phyloP scores from a whole-genome alignment of 2,797 vertebrate genomes.

The Pteropus rufus region DNA sequence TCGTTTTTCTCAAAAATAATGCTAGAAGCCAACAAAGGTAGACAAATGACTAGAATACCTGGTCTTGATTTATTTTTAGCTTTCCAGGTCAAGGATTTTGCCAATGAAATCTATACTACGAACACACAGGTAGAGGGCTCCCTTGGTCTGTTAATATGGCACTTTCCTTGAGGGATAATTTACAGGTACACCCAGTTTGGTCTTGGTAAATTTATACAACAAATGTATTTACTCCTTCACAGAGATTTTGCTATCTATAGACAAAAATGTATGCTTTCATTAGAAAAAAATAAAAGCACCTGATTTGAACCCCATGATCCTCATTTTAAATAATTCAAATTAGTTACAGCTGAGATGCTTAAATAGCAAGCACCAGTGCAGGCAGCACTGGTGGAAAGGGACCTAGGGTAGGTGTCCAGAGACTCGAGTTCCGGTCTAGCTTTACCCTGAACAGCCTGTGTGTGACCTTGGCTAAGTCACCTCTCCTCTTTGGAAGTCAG shows the following conservation, averaged over 20 bases:
- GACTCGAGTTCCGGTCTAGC: not conserved
- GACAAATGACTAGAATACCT: constrained; percentile 52
- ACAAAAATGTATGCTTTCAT: not conserved
- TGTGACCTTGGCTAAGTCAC: not conserved
- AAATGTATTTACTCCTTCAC: not conserved
- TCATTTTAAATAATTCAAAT: constrained; percentile 18
- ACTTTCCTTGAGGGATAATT: constrained; percentile 32
- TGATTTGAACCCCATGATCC: not conserved
- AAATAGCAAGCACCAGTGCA: not conserved
- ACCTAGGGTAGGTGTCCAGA: not conserved
- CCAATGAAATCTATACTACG: constrained; percentile 55
- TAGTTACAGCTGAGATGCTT: not conserved
- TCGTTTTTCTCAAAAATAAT: constrained; percentile 43
- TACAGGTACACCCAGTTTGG: constrained; percentile 44
- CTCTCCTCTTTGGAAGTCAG: not conserved
- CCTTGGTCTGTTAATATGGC: constrained; percentile 51
- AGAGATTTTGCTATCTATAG: not conserved
- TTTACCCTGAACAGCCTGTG: not conserved
- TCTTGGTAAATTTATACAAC: not conserved
- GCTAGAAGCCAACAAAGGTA: not conserved
- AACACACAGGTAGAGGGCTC: constrained; percentile 70
- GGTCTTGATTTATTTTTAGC: constrained; percentile 41
- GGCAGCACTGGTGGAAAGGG: not conserved
- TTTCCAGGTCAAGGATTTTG: constrained; percentile 59
- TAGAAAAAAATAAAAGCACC: not conserved